phyloP scores from a whole-genome alignment of 2,797 vertebrate genomes.

The Valencia hispanica region DNA sequence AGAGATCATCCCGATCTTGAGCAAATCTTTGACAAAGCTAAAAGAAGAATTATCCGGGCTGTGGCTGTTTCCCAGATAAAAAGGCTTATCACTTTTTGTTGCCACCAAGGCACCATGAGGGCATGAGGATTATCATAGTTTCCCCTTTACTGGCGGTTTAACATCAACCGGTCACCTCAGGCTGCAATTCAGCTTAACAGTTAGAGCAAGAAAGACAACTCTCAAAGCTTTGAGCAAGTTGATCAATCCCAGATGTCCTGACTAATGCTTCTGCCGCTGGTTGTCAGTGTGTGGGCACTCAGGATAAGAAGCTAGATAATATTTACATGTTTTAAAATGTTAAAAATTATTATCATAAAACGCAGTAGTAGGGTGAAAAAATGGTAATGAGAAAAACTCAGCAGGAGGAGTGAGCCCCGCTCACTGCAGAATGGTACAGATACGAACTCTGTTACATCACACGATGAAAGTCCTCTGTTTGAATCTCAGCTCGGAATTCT shows the following conservation, averaged over 20 bases:
- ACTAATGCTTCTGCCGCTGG: conserved; percentile 9
- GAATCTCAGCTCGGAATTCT: background rate
- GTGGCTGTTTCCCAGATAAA: conserved; percentile 22
- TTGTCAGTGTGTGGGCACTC: conserved; percentile 43
- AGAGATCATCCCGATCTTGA: conserved; percentile 11
- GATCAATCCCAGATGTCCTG: conserved; percentile 43
- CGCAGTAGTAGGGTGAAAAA: background rate
- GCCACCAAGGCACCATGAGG: conserved; percentile 26
- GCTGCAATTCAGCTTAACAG: conserved; percentile 28
- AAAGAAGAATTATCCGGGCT: conserved; percentile 1
- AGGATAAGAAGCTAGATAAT: conserved; percentile 24
- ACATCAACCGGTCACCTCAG: conserved; percentile 30
- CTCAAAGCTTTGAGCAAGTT: conserved; percentile 22
- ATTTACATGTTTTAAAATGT: conserved; percentile 12
- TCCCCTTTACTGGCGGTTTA: conserved; percentile 26
- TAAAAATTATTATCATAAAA: conserved; percentile 19
- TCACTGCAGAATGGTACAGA: background rate
- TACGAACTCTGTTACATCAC: background rate
- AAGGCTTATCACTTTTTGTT: conserved; percentile 7
- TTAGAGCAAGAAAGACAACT: conserved; percentile 27
- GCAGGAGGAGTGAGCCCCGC: background rate
- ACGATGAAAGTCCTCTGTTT: background rate
- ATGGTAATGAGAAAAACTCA: background rate
- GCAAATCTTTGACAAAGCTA: background rate
- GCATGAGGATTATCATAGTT: conserved; percentile 46